These are phyloP conservation scores for Stichodactyla mertensii DNA, from an alignment of 64 coral and sea anemone species.

Conservation along the genomic window DNA sequence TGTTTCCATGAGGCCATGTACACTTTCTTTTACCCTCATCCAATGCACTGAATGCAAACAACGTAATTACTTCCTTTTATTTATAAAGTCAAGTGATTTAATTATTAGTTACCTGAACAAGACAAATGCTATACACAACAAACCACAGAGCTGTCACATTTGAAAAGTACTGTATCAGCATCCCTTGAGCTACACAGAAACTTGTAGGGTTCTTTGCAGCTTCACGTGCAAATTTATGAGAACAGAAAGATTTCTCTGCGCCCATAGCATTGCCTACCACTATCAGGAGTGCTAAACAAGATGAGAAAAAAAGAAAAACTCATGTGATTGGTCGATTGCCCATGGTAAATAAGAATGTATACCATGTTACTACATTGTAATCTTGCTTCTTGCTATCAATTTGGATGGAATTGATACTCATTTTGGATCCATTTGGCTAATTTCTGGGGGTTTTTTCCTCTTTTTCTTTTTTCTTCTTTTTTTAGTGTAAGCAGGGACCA, in stretches of 20 bases:
- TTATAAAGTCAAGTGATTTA: no score
- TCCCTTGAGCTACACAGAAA: slow-evolving; percentile 65
- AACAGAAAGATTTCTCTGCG: slow-evolving; percentile 51
- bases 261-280: slow-evolving; percentile 60
- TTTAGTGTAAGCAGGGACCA: no score
- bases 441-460: no score
- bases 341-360: no score
- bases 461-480: no score
- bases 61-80: no score
- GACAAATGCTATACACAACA: slow-evolving; percentile 55
- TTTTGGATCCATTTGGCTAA: no score
- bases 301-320: background rate
- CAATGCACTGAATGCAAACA: no score
- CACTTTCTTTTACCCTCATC: background rate
- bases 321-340: background rate
- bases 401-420: no score
- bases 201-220: slow-evolving; percentile 14
- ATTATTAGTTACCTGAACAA: slow-evolving; percentile 52
- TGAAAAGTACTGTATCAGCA: slow-evolving; percentile 50
- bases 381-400: no score
- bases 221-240: slow-evolving; percentile 4
- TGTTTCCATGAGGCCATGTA: no score
- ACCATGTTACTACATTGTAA: no score
- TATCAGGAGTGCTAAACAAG: slow-evolving; percentile 33
- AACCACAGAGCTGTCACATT: slow-evolving; percentile 55